Evolutionary conservation across 2,888 invertebrate species (phyloP).

Genomic region (Dioctria rufipes): DNA sequence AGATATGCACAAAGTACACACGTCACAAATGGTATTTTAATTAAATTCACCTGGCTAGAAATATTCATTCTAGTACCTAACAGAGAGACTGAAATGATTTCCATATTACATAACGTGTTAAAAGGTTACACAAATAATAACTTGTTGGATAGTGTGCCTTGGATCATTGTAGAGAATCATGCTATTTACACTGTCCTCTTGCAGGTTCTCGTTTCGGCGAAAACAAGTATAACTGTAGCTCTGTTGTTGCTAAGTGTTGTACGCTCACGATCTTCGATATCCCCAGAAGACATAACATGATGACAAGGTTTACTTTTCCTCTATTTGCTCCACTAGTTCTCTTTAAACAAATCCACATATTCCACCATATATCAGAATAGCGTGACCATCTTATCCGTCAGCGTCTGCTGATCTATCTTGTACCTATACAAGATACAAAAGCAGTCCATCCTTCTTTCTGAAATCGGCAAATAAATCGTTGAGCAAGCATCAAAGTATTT

Average conservation of each 20-base stretch:
- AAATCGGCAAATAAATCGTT: slow-evolving; percentile 51
- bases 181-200: slow-evolving; percentile 38
- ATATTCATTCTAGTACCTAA: neutral
- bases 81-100: slow-evolving; percentile 6
- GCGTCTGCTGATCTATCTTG: neutral
- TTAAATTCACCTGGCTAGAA: neutral
- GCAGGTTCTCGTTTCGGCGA: slow-evolving; percentile 38
- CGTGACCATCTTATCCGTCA: slow-evolving; percentile 45
- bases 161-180: slow-evolving; percentile 16
- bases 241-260: slow-evolving; percentile 31
- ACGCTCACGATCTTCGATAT: slow-evolving; percentile 42
- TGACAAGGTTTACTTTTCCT: slow-evolving; percentile 46
- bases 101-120: slow-evolving; percentile 43
- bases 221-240: slow-evolving; percentile 39
- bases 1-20: too few relatives aligned
- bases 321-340: slow-evolving; percentile 51
- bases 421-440: slow-evolving; percentile 1
- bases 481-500: slow-evolving; percentile 25
- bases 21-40: too few relatives aligned
- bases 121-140: slow-evolving; percentile 34
- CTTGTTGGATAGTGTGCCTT: slow-evolving; percentile 1
- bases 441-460: slow-evolving; percentile 44
- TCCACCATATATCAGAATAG: slow-evolving; percentile 11
- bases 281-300: neutral
- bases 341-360: slow-evolving; percentile 36